phyloP scores from a whole-genome alignment of 1,140 invertebrate species.

The Aleiodes sp. region DNA sequence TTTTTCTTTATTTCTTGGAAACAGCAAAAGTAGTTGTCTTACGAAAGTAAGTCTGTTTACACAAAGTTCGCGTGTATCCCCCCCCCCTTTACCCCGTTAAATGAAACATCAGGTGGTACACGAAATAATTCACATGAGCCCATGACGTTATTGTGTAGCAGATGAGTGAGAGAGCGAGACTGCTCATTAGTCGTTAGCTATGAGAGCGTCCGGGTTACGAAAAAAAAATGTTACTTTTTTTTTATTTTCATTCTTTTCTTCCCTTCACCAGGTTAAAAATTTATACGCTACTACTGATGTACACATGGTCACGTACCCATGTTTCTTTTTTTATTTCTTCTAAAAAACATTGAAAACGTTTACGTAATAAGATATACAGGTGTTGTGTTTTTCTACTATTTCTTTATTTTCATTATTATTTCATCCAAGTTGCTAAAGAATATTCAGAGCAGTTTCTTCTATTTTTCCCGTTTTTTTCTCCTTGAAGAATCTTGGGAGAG shows the following conservation, averaged over 20 bases:
- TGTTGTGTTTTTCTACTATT: background rate
- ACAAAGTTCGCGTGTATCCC: too few species aligned
- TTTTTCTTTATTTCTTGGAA: too few species aligned
- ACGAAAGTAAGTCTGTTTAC: too few species aligned
- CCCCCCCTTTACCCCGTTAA: too few species aligned
- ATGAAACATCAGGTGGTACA: background rate
- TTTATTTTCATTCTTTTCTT: too few species aligned
- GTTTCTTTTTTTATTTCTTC: background rate
- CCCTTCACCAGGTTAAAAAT: background rate
- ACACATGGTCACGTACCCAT: background rate
- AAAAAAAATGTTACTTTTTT: background rate
- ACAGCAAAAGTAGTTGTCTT: too few species aligned
- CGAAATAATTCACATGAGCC: conserved; percentile 1
- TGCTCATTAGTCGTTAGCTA: conserved; percentile 6
- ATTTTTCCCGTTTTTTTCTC: too few species aligned
- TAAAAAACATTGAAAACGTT: background rate
- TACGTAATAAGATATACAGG: background rate
- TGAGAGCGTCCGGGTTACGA: background rate
- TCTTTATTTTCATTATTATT: background rate
- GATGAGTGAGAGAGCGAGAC: conserved; percentile 1
- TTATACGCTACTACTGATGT: background rate
- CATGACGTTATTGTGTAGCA: background rate
- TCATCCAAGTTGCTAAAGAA: background rate
- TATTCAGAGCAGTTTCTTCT: conserved; percentile 4
- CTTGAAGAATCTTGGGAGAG: background rate